Evolutionary conservation across 2,888 invertebrate species (phyloP), one percentile per base, ranked within the genome.

Genomic region (Erebia aethiops): DNA sequence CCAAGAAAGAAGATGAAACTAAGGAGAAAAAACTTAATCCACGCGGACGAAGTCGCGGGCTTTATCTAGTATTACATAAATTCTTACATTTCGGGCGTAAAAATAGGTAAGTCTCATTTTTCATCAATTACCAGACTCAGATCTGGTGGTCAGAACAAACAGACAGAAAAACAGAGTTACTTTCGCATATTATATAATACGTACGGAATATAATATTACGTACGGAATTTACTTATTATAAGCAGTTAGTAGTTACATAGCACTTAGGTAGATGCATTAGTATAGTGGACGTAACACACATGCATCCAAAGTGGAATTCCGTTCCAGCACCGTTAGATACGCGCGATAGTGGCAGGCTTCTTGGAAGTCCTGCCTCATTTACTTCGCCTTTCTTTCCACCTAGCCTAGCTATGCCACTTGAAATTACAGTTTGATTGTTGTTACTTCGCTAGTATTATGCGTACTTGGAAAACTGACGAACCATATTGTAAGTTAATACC

Each of bases 361-460:
- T 64, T 35, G 74, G 76, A 76, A 75, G 70, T 61, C 74, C 75
- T 74, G 75, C 75, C 72, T 76, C 76, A 74, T 74, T 76, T 76
- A 73, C 74, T 66, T 67, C 70, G 73, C 72, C 72, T 72, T 75
- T 76, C 75, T 76, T 75, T 67, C 26, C 71, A 70, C 71, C 70
- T 67, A 68, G 76, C 71, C 70, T 67, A 68, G 76, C 73, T 70
- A 72, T 74, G 74, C 72, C 66, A 75, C 71, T 76, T 69, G 75
- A 72, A 73, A 76, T 75, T 76, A 76, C 76, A 70, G 76, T 76
- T 75, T 73, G 73, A 74, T 74, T 76, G 73, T 76, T 69, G 64
- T 67, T 51, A 26, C 65, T 49, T 35, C 35, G n/a, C n/a, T 54
- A 43, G 66, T 57, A 67, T 63, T 67, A 70, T 52, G 18, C 14